phyloP scores from a whole-genome alignment of 2,113 vertebrate genomes.

The Peromyscus polionotus region DNA sequence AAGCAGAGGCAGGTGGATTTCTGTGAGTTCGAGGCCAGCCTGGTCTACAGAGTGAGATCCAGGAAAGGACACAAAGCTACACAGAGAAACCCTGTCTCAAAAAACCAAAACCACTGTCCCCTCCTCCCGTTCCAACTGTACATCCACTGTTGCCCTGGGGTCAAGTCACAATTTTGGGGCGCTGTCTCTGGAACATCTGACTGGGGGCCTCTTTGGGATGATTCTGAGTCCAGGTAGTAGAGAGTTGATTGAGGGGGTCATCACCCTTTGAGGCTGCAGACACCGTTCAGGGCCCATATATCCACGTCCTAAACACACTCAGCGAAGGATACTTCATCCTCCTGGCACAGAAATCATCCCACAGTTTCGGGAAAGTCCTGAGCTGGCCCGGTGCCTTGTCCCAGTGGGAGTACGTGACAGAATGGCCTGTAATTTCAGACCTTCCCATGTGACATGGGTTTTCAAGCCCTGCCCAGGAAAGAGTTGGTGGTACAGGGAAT shows the following conservation, averaged over 20 bases:
- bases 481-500: slow-evolving; percentile 48
- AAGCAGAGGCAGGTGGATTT: neutral
- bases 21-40: neutral
- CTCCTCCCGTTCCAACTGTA: neutral
- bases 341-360: neutral
- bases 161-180: neutral
- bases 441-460: slow-evolving; percentile 62
- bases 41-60: neutral
- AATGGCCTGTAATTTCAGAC: slow-evolving; percentile 62
- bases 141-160: neutral
- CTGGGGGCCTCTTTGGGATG: neutral
- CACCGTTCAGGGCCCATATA: neutral
- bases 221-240: neutral
- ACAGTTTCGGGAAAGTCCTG: neutral
- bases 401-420: neutral
- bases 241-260: neutral
- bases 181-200: neutral
- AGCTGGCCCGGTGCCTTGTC: neutral
- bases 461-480: slow-evolving; percentile 65
- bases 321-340: neutral
- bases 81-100: neutral
- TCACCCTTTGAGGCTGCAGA: neutral
- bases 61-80: no score
- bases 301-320: no score
- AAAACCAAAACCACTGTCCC: neutral